Percentiles rank a stretch among this genome's conserved stretches.
These are phyloP conservation scores for Netta rufina DNA, from an alignment of 2,797 vertebrate species.

Conservation along the genomic window DNA sequence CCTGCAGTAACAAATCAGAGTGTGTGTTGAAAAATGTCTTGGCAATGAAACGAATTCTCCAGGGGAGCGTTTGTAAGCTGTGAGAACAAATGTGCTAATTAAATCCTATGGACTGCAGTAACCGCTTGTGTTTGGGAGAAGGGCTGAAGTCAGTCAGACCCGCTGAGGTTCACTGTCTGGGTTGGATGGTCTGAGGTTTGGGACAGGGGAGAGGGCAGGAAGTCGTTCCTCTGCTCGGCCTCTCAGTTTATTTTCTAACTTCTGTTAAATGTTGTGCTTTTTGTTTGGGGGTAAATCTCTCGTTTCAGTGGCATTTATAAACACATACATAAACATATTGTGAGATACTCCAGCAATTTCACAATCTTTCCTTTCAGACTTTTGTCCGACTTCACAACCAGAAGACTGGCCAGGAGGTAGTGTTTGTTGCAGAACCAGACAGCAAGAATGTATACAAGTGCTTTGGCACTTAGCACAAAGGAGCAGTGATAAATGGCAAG, in stretches of 20 bases:
- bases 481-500: slow-evolving; percentile 8
- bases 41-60: slow-evolving; percentile 3
- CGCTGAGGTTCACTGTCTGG: background rate
- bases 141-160: background rate
- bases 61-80: slow-evolving; percentile 37
- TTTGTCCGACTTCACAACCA: slow-evolving; percentile 97
- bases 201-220: background rate
- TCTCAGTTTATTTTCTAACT: background rate
- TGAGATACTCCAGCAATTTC: background rate
- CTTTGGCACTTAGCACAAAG: background rate
- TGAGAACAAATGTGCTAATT: slow-evolving; percentile 56
- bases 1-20: slow-evolving; percentile 33
- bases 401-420: slow-evolving; percentile 96
- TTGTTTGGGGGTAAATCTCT: background rate
- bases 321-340: background rate
- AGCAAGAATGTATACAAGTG: slow-evolving; percentile 95
- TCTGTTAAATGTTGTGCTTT: background rate
- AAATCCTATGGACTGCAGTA: slow-evolving; percentile 6
- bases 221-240: background rate
- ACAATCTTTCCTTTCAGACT: slow-evolving; percentile 79
- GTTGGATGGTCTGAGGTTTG: slow-evolving; percentile 8
- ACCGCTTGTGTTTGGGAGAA: background rate
- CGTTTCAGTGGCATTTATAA: background rate
- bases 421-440: slow-evolving; percentile 97
- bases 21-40: slow-evolving; percentile 23